Conservation (phyloP, 2,888 invertebrate genomes). For the Asteroscopus sphinx region DNA sequence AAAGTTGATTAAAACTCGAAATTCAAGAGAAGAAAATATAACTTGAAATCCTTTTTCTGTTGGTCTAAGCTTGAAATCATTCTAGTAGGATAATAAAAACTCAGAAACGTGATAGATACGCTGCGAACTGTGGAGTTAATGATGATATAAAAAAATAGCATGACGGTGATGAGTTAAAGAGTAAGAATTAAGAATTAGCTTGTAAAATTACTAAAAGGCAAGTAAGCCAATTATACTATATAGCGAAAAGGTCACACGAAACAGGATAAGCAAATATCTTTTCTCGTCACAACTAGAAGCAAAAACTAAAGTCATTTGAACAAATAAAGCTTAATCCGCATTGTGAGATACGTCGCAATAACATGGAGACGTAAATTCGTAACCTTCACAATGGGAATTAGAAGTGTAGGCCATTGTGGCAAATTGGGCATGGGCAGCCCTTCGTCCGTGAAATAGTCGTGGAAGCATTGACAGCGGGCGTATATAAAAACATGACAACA, state of each 20-base stretch:
- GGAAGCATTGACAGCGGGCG: constrained; percentile 81
- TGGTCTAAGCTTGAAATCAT: no score
- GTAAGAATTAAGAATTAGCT: neutral
- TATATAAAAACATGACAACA: constrained; percentile 88
- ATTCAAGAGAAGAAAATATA: no score
- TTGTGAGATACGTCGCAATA: constrained; percentile 81
- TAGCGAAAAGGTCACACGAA: constrained; percentile 61
- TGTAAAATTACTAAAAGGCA: constrained; percentile 13
- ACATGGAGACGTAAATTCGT: constrained; percentile 81
- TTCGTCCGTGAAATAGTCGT: constrained; percentile 80
- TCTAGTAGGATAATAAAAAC: no score
- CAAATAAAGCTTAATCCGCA: constrained; percentile 85
- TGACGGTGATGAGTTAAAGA: no score
- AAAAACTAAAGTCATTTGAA: constrained; percentile 80
- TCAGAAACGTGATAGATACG: no score
- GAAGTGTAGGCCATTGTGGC: constrained; percentile 84
- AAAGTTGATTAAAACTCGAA: no score
- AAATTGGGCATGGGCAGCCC: constrained; percentile 86
- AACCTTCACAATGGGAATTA: constrained; percentile 83
- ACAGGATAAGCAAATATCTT: constrained; percentile 70
- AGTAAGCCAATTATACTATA: constrained; percentile 53
- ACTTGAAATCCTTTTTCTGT: no score
- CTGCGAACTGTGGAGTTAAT: no score
- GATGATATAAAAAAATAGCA: no score
- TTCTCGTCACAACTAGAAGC: constrained; percentile 65